Base-by-base conservation (phyloP, 2,888 invertebrate species). In the Macrostomum cliftonense region DNA sequence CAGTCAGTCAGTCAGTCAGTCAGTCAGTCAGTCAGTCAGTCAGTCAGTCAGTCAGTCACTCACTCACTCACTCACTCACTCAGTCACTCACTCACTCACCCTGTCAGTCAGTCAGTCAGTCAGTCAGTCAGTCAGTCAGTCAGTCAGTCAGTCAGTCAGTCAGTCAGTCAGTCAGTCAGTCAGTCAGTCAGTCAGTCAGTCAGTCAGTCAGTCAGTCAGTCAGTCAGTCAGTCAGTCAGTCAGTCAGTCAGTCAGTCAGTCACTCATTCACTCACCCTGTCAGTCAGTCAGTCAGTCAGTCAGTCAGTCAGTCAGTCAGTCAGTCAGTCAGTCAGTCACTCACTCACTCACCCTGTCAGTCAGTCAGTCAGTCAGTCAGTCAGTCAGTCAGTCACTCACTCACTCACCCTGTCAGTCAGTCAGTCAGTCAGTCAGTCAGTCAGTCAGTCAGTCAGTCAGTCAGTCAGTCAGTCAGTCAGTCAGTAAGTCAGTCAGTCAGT, bases 91-190 rank as follows among this genome's bases (percentile, higher is more conserved):
- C 5, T 4, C 28, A 7, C 5, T 28, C 5, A 28, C 5, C 9
- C 28, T 7, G 28, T 28, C 5, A 28, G 62, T 91, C 82, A 80
- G 52, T 14, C 16, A 19, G 21, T 14, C 49, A 42, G 14, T 19
- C 19, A 28, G 54, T 49, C 19, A 4, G 19, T 40, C 2, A 20
- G n/a, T 37, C 44, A 13, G 50, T 45, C 39, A 28, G 28, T 7
- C 5, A 28, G 28, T 4, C 28, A 7, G 28, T 28, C 5, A 28
- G 28, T 28, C 28, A 28, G 28, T 28, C 5, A 28, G 28, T 7
- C 5, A 28, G 28, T 4, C 28, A 7, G 28, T 28, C 5, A 28
- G 28, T 28, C 28, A 28, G 28, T 28, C 5, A 28, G 44, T 50
- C 11, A 49, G 47, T 2, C 38, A n/a, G 50, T 50, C 9, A 49